phyloP scores from a whole-genome alignment of 2,888 invertebrate genomes.

The Parnassius glacialis region DNA sequence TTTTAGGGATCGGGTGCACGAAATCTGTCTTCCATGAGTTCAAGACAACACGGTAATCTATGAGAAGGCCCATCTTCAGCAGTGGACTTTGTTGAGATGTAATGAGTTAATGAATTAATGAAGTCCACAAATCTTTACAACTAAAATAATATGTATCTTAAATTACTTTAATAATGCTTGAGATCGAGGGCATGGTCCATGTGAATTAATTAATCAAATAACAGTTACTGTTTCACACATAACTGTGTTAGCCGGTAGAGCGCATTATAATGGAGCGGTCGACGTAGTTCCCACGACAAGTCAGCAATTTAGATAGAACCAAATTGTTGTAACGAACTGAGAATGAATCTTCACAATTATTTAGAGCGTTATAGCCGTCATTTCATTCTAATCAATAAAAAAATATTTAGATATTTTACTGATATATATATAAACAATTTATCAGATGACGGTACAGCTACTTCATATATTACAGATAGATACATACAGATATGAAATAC shows the following conservation, averaged over 20 bases:
- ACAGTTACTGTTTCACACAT: slow-evolving; percentile 33
- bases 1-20: too few species aligned
- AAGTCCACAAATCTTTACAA: too few species aligned
- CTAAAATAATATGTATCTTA: background rate
- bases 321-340: slow-evolving; percentile 9
- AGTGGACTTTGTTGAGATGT: too few species aligned
- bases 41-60: too few species aligned
- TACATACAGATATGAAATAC: too few species aligned
- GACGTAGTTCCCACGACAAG: slow-evolving; percentile 44
- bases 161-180: slow-evolving; percentile 14
- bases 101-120: too few species aligned
- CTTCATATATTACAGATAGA: too few species aligned
- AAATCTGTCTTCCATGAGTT: too few species aligned
- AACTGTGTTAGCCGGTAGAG: slow-evolving; percentile 33
- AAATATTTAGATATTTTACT: too few species aligned
- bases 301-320: slow-evolving; percentile 42
- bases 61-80: too few species aligned
- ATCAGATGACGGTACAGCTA: too few species aligned
- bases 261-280: slow-evolving; percentile 38
- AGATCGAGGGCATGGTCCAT: slow-evolving; percentile 20
- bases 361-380: background rate
- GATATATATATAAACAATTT: too few species aligned
- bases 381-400: background rate
- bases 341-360: slow-evolving; percentile 5
- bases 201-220: slow-evolving; percentile 26